A percentile compares a stretch with the other conserved stretches of the same genome.
phyloP scores from a whole-genome alignment of 2,888 invertebrate species.

The Rotaria sp. region DNA sequence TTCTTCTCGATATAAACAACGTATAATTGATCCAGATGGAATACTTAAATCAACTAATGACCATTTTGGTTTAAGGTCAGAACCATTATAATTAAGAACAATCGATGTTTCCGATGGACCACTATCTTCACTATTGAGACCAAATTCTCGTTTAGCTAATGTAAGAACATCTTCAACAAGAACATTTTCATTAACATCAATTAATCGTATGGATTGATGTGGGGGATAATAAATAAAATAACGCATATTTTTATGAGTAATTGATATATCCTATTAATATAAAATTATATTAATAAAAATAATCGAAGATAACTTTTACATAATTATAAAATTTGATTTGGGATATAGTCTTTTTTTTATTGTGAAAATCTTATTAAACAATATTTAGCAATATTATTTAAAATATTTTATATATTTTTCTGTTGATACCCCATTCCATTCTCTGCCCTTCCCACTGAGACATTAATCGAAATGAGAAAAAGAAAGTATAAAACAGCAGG shows the following conservation, averaged over 20 bases:
- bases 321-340: no score
- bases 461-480: no score
- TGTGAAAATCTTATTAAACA: no score
- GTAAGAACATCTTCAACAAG: not conserved
- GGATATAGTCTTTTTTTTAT: no score
- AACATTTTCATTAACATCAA: not conserved
- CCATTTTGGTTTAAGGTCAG: slow-evolving; percentile 51
- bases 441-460: no score
- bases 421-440: no score
- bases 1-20: slow-evolving; percentile 49
- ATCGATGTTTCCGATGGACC: slow-evolving; percentile 41
- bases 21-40: slow-evolving; percentile 49
- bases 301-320: not conserved
- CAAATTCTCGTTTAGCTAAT: not conserved
- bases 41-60: slow-evolving; percentile 51
- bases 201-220: not conserved
- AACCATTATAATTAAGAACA: slow-evolving; percentile 50
- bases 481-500: no score
- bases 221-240: slow-evolving; percentile 17
- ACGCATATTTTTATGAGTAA: not conserved
- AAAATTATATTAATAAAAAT: not conserved
- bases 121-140: not conserved
- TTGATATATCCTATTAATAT: not conserved
- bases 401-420: no score
- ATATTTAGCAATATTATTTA: no score